Evolutionary conservation across 2,797 vertebrate species (phyloP), one percentile per base, ranked within the genome.

Genomic region (Arrhamphus sclerolepis): DNA sequence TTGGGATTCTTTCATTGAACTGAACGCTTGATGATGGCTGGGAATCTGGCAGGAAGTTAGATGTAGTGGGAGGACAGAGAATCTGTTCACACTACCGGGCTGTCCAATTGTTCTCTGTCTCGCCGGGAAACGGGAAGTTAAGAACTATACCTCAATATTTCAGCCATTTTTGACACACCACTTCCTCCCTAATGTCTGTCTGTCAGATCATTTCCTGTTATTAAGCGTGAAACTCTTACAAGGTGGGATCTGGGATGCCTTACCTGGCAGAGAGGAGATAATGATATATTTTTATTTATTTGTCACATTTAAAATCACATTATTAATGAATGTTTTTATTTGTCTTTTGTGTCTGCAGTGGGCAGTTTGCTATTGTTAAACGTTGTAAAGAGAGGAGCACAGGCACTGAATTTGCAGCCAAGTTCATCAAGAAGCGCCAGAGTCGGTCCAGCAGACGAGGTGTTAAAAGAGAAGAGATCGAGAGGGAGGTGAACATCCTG

Each of bases 301-400:
- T 29, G 20, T 7, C 3, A 17, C 14, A 6, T 38, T 13, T 40
- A 18, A 57, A 22, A 21, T 19, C 3, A 26, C 9, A 29, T 21
- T 3, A 17, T 43, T n/a, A 46, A 2, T 26, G 0, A 19, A 18
- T 8, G 11, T 42, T 18, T 2, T 42, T 42, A 13, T 5, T 17
- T 46, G 6, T 26, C 14, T 56, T 64, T 52, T 71, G 50, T 63
- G 65, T 71, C 51, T 48, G 1, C 84, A 99, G 98, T 14, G 98
- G 98, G 42, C 97, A 99, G 85, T 99, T 99, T 86, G 98, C 98
- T 6, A 92, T 98, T 0, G 98, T 99, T 81, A 98, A 94, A 87
- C 93, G 90, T 42, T 98, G 96, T 68, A 85, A 56, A 40, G 96
- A 99, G 82, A 97, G 89, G 72, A 94, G 90, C 82, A 92, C 93